Evolutionary conservation across 2,888 invertebrate species (phyloP), one percentile per base, ranked within the genome.

Genomic region (Rhingia campestris): DNA sequence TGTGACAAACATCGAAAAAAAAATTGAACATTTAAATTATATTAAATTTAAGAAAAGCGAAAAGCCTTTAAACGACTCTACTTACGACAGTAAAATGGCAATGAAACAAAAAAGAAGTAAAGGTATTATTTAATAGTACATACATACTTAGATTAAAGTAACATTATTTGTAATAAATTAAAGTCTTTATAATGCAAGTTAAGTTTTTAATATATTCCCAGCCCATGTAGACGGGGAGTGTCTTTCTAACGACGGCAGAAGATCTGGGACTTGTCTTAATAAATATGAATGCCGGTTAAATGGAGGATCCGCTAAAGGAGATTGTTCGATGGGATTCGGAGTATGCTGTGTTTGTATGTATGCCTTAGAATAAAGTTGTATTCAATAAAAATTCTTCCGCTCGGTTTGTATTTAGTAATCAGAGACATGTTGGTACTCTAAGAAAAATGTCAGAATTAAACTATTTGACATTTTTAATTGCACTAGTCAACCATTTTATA

Each of bases 321-420:
- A 95, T 87, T 97, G 97, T 88, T 96, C 96, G 0, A 93, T 95
- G 82, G 96, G 97, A 6, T 95, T 97, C 86, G 97, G 97, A 0
- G 96, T 96, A 7, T 97, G 97, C 89, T 97, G 97, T 90, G 94
- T 96, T 69, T 96, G 96, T 96, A 91, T 94, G 96, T 95, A 87
- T 14, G 1, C 7, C 9, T 49, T 30, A 30, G 4, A 30, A 4
- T 3, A n/a, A 6, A 45, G n/a, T 12, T 45, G 1, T 22, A 22
- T 22, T 2, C 22, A 22, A 22, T 22, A 22, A 22, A 22, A 2
- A 1, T 2, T 22, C 2, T 22, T 22, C 2, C 22, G 22, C 2
- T 22, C 2, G 22, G 22, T 22, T 22, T 22, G 2, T 2, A n/a
- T n/a, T n/a, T n/a, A 22, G 22, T 22, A 22, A 22, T 22, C 22